Evolutionary conservation across 2,888 invertebrate genomes (phyloP).

Genomic region (Drosophila meridionalis): DNA sequence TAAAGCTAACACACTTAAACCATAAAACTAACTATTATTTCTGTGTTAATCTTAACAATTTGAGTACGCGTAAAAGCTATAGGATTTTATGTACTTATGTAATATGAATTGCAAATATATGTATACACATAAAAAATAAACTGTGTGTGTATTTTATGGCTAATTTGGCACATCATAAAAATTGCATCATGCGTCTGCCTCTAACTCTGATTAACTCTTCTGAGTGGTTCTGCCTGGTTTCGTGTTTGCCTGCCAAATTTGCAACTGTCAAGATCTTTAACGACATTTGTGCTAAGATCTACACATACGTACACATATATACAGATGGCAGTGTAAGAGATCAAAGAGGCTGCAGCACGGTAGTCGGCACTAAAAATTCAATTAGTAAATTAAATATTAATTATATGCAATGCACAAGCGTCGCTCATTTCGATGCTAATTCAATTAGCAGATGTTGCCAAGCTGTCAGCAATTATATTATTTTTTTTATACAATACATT

Average conservation of each 20-base stretch:
- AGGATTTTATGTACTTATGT: slow-evolving; percentile 23
- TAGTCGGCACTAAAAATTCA: slow-evolving; percentile 65
- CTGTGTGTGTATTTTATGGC: slow-evolving; percentile 54
- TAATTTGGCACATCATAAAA: slow-evolving; percentile 77
- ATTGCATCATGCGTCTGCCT: slow-evolving; percentile 35
- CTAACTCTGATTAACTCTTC: slow-evolving; percentile 3
- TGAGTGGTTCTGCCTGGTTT: slow-evolving; percentile 43
- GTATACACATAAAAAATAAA: not conserved
- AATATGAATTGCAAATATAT: not conserved
- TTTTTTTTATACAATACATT: not conserved
- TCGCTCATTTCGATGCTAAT: slow-evolving; percentile 61
- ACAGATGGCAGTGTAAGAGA: slow-evolving; percentile 25
- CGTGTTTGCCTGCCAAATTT: slow-evolving; percentile 55
- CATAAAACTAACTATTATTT: slow-evolving; percentile 2
- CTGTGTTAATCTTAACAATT: slow-evolving; percentile 2
- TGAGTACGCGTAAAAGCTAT: slow-evolving; percentile 1
- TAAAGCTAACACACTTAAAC: not conserved
- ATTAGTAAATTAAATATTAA: slow-evolving; percentile 74
- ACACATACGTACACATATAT: not conserved
- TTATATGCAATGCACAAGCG: slow-evolving; percentile 47
- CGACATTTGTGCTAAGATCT: slow-evolving; percentile 3
- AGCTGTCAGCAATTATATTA: slow-evolving; percentile 33
- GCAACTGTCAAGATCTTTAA: slow-evolving; percentile 59
- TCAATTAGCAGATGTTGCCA: slow-evolving; percentile 58
- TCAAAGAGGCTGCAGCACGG: slow-evolving; percentile 62